Evolutionary conservation across 2,888 invertebrate genomes (phyloP).

Genomic region (Pseudococcus jackbeardsleyi): DNA sequence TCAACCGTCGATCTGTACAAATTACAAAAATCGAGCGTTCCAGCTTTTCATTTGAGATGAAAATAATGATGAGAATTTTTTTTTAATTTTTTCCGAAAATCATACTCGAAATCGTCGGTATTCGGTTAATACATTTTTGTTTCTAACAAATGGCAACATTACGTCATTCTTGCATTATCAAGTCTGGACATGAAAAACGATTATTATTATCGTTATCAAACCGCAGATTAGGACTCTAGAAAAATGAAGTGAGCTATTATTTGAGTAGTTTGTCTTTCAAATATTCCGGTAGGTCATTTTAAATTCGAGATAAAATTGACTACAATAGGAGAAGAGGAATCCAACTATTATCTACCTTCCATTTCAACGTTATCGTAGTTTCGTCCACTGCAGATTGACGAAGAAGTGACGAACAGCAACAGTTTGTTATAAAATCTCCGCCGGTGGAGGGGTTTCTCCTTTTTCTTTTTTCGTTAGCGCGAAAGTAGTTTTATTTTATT

Average conservation of each 20-base stretch:
- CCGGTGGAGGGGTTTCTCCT: background rate
- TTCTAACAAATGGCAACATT: no score
- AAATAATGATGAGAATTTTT: no score
- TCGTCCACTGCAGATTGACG: background rate
- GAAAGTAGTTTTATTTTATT: background rate
- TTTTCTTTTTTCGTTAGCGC: background rate
- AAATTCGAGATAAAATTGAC: background rate
- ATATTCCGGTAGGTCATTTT: background rate
- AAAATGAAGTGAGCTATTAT: background rate
- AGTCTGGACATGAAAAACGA: no score
- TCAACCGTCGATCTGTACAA: no score
- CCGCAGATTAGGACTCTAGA: background rate
- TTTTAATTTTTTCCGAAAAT: no score
- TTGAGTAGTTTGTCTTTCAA: background rate
- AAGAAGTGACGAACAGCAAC: no score
- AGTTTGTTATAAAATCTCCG: background rate
- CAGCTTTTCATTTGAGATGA: no score
- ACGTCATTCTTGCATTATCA: no score
- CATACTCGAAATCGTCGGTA: no score
- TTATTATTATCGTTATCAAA: no score
- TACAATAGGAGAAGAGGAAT: background rate
- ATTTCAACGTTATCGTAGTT: background rate
- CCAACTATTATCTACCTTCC: background rate
- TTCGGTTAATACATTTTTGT: no score
- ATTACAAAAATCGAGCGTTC: no score